Base-by-base conservation (phyloP, 2,797 vertebrate genomes). In the Halcyon smyrnensis region DNA sequence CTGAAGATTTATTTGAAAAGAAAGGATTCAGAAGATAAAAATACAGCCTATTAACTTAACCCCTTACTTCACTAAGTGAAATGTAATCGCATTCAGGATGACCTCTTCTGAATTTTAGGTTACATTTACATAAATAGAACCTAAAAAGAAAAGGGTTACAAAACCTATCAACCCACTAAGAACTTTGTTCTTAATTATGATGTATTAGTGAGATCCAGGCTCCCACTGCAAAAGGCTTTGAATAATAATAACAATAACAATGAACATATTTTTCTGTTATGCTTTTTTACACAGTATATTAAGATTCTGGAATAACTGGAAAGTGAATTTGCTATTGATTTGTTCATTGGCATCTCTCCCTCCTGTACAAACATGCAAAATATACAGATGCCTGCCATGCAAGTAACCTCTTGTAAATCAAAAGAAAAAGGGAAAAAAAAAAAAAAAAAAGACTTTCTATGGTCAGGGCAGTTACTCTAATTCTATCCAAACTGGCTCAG, bases 1-100 rank as follows among this genome's bases (percentile, higher is more conserved):
- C 76, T 95, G 77, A 93, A 89, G 51, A 92, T 93, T 92, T 63
- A 48, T 97, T 96, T 93, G 93, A 96, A 87, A 57, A 78, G 7
- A 87, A 59, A 63, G 19, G 46, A 73, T 75, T 69, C 53, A 60
- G 84, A 69, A 80, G 87, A 43, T 39, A 77, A 65, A 94, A 94
- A 88, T 87, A 76, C 45, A 15, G 37, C 81, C 59, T 64, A 79
- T 78, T 67, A 87, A 83, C 95, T 92, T 91, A 69, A 87, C 25
- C n/a, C 36, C 25, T 68, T 53, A 43, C 3, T 91, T 21, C 28
- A 41, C 20, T 54, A 57, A 89, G 28, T 32, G 84, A 45, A 84
- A 62, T 57, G 23, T 20, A 78, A 74, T 68, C 25, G 39, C 75
- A 51, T 82, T 43, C 17, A 83, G 32, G 78, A 68, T 20, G 14